These are phyloP conservation scores for Ammodytes dubius DNA, from an alignment of 2,113 vertebrate species.

Conservation along the genomic window DNA sequence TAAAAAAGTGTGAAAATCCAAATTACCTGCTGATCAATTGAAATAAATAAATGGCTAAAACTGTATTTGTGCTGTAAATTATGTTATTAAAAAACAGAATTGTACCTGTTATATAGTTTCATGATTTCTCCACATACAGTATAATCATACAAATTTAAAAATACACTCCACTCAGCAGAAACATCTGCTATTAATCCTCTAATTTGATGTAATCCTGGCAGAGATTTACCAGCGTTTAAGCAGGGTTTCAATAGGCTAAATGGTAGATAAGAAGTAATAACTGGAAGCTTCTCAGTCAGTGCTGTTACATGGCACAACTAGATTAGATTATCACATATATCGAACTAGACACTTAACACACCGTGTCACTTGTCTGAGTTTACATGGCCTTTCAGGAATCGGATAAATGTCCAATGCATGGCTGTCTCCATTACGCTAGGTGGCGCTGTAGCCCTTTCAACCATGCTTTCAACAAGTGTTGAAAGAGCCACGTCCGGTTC, in stretches of 20 bases:
- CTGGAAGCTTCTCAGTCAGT: conserved; percentile 26
- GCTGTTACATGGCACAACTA: too few species aligned
- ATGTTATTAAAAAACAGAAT: neutral
- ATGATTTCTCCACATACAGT: conserved; percentile 9
- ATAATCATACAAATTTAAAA: conserved; percentile 20
- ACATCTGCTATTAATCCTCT: conserved; percentile 56
- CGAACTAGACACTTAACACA: too few species aligned
- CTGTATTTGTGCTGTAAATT: neutral
- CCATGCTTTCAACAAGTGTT: too few species aligned
- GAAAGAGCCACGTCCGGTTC: too few species aligned
- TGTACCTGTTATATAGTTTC: too few species aligned
- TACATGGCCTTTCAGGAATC: too few species aligned
- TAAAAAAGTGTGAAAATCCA: neutral
- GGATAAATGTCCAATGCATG: too few species aligned
- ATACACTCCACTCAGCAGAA: conserved; percentile 29
- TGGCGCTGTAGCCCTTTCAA: too few species aligned
- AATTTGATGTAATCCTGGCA: conserved; percentile 58
- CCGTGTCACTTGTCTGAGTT: too few species aligned
- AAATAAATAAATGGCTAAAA: neutral
- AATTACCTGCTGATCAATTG: neutral
- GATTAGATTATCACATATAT: too few species aligned
- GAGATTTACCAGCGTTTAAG: conserved; percentile 49
- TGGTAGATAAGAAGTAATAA: conserved; percentile 61
- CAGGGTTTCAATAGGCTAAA: conserved; percentile 46
- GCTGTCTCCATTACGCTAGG: too few species aligned